Base-by-base conservation (phyloP, 1,140 invertebrate genomes). In the Drosophila mayri region DNA sequence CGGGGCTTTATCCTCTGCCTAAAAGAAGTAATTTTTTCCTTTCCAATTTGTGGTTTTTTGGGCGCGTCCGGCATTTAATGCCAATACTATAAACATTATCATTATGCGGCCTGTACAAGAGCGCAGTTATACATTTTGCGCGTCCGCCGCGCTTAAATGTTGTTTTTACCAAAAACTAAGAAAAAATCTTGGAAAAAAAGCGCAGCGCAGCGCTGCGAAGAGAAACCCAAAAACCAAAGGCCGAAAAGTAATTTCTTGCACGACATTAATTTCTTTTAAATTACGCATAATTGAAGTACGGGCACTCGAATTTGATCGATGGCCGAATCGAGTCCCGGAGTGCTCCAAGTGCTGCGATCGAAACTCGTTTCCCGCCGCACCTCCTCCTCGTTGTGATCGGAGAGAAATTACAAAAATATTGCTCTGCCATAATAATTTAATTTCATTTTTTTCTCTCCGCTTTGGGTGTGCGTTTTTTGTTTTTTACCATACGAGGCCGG, bases 231-330 rank as follows among this genome's bases (percentile, higher is more conserved):
- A 76, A 62, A 78, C 41, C 71, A 67, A 78, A 87, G 52, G 68
- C 32, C 85, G 50, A 81, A 90, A 85, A 90, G 81, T 90, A 86
- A 87, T 90, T 90, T 90, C 79, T 86, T 90, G 87, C 81, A 91
- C 81, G 85, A 90, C 86, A 90, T 90, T 90, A 90, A 90, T 90
- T 90, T 90, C 81, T 90, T 86, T 90, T 82, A 90, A 90, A 90
- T 90, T 90, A 86, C 85, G 85, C 85, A 90, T 90, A 90, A 90
- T 90, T 90, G 86, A 90, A 87, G 87, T 79, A 73, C 79, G 72
- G 59, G 57, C 80, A 87, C 80, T 87, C 76, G 64, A 87, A 83
- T 50, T 74, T 87, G 83, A 87, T 87, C 83, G 84, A 83, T 88
- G 84, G 65, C 61, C 72, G 62, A 57, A 40, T 59, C 47, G 57